Evolutionary conservation across 2,888 invertebrate species (phyloP).

Genomic region (Holacanthella duospinosa): DNA sequence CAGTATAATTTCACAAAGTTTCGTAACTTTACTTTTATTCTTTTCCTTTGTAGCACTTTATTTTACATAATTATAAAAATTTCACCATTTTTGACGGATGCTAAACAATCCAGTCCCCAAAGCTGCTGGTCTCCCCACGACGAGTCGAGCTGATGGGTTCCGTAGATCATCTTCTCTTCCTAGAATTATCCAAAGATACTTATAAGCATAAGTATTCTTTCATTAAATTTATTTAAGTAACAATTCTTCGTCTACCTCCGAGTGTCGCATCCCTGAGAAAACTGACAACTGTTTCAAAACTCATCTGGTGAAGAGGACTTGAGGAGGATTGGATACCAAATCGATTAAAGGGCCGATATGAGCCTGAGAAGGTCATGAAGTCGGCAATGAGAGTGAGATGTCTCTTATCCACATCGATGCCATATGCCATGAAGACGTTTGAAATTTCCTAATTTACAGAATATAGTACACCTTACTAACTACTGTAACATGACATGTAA

Average conservation of each 20-base stretch:
- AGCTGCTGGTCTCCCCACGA: constrained; percentile 70
- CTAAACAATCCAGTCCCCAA: constrained; percentile 73
- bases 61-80: too few species aligned
- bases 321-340: constrained; percentile 80
- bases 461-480: too few species aligned
- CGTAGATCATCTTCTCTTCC: constrained; percentile 62
- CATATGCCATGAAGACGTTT: constrained; percentile 93
- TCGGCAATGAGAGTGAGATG: constrained; percentile 89
- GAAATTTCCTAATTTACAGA: constrained; percentile 80
- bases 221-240: neutral
- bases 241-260: constrained; percentile 45
- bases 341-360: constrained; percentile 78
- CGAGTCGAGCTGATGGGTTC: constrained; percentile 77
- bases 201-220: neutral
- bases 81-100: constrained; percentile 35
- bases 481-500: too few species aligned
- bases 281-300: constrained; percentile 82
- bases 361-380: constrained; percentile 94
- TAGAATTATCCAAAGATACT: constrained; percentile 44
- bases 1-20: too few species aligned
- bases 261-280: constrained; percentile 71
- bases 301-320: constrained; percentile 95
- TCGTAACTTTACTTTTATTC: too few species aligned
- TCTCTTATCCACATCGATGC: constrained; percentile 86
- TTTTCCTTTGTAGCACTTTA: too few species aligned